These are phyloP conservation scores for Polylopha cassiicola DNA, from an alignment of 2,888 invertebrate genomes.

Conservation along the genomic window DNA sequence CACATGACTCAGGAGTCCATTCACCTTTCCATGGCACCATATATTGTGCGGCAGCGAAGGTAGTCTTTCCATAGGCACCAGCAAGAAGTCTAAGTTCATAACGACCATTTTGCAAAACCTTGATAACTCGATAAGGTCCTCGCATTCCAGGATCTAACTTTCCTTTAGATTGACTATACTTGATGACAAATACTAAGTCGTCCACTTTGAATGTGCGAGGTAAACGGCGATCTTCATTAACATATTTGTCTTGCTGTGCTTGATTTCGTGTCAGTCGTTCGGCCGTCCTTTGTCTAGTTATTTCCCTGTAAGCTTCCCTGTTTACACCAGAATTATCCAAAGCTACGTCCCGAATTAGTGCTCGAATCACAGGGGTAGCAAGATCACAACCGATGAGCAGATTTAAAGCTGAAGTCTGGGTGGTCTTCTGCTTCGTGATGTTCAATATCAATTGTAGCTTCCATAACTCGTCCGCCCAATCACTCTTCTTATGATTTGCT, in stretches of 20 bases:
- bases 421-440: slow-evolving; percentile 25
- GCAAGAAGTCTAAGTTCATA: slow-evolving; percentile 12
- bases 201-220: slow-evolving; percentile 1
- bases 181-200: slow-evolving; percentile 11
- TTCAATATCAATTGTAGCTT: slow-evolving; percentile 24
- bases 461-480: slow-evolving; percentile 18
- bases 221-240: background rate
- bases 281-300: background rate
- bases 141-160: slow-evolving; percentile 18
- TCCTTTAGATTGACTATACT: slow-evolving; percentile 8
- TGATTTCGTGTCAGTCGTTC: background rate
- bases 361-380: slow-evolving; percentile 21
- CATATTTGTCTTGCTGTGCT: background rate
- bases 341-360: slow-evolving; percentile 24
- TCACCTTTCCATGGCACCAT: slow-evolving; percentile 6
- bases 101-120: slow-evolving; percentile 5
- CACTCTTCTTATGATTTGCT: background rate
- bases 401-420: slow-evolving; percentile 22
- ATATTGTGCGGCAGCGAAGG: slow-evolving; percentile 6
- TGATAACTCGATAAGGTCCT: slow-evolving; percentile 12
- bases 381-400: slow-evolving; percentile 24
- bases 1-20: slow-evolving; percentile 8
- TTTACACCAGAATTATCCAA: slow-evolving; percentile 2
- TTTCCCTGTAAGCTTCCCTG: background rate
- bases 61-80: slow-evolving; percentile 8